These are phyloP conservation scores for Brotula barbata DNA, from an alignment of 2,797 vertebrate genomes.

Conservation along the genomic window DNA sequence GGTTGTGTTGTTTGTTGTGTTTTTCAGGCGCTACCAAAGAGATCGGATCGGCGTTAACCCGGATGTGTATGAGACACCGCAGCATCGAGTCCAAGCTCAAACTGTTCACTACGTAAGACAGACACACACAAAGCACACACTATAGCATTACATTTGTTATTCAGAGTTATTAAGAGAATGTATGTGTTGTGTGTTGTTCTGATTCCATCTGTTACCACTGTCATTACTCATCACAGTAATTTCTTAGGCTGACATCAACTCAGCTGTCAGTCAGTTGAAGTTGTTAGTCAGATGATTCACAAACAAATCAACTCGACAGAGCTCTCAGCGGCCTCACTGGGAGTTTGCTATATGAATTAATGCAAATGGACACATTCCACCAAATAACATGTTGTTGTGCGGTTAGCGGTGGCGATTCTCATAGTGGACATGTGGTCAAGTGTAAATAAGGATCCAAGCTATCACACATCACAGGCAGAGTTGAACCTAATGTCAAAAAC, in stretches of 20 bases:
- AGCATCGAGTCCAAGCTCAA: conserved; percentile 87
- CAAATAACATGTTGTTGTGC: no score
- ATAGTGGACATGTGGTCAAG: no score
- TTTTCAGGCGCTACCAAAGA: conserved; percentile 84
- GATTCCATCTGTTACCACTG: conserved; percentile 8
- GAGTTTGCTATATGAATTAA: no score
- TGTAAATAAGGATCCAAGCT: no score
- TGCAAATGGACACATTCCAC: no score
- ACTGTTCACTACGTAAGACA: conserved; percentile 82
- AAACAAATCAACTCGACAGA: no score
- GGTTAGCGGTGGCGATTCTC: no score
- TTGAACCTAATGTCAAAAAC: no score
- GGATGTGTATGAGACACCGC: conserved; percentile 88
- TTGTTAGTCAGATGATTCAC: no score
- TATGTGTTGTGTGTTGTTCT: background rate
- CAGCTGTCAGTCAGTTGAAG: conserved; percentile 15
- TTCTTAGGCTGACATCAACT: conserved; percentile 5
- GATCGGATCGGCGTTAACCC: conserved; percentile 83
- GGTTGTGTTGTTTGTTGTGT: conserved; percentile 11
- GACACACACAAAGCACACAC: conserved; percentile 15
- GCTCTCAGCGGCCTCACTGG: no score
- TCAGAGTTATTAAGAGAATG: conserved; percentile 32
- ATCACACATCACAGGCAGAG: no score
- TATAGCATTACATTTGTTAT: conserved; percentile 2
- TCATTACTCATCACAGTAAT: conserved; percentile 6